A percentile compares a stretch with the other conserved stretches of the same genome.
These are phyloP conservation scores for Acromyrmex charruanus DNA, from an alignment of 1,140 invertebrate genomes.

Conservation along the genomic window DNA sequence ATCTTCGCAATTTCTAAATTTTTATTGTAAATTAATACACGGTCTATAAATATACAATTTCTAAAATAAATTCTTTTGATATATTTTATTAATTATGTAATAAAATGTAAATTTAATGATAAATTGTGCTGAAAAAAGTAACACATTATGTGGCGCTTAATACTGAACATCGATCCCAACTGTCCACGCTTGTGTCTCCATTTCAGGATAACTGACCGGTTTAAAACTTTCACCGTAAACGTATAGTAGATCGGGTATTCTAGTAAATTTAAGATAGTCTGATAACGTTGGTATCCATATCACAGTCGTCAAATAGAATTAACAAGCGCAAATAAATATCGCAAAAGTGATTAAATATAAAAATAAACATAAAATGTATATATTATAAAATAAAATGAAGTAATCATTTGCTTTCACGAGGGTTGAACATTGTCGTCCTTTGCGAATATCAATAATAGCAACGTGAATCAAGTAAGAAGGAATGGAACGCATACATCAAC, in stretches of 20 bases:
- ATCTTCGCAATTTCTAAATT: background rate
- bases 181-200: slow-evolving; percentile 4
- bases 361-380: background rate
- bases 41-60: background rate
- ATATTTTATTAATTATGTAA: background rate
- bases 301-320: background rate
- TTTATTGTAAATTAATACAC: background rate
- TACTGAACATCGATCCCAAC: slow-evolving; percentile 3
- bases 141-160: background rate
- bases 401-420: background rate
- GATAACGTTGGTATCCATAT: slow-evolving; percentile 38
- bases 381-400: background rate
- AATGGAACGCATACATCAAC: slow-evolving; percentile 53
- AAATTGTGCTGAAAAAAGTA: background rate
- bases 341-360: background rate
- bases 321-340: slow-evolving; percentile 29
- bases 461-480: slow-evolving; percentile 38
- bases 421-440: background rate
- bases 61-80: background rate
- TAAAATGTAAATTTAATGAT: background rate
- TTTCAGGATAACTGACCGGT: slow-evolving; percentile 54
- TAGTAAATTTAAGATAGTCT: slow-evolving; percentile 45
- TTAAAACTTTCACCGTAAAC: slow-evolving; percentile 31
- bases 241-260: slow-evolving; percentile 4
- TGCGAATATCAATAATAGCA: background rate